Percentiles rank a stretch among this genome's conserved stretches.
Evolutionary conservation across 2,113 vertebrate genomes (phyloP).

Genomic region (Lichenostomus cassidix): DNA sequence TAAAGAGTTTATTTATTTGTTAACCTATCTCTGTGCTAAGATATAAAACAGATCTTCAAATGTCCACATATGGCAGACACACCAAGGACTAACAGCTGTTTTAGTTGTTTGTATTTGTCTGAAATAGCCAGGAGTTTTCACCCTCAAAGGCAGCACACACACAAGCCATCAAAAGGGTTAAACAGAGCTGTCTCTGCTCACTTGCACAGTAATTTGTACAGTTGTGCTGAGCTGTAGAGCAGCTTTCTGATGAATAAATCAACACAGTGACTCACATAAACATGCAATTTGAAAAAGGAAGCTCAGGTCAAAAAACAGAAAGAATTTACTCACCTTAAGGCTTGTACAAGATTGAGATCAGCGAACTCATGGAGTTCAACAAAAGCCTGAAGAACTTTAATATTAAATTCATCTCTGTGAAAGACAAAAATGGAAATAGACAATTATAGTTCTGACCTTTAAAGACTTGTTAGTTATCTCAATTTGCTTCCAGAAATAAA

Average conservation of each 20-base stretch:
- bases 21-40: neutral
- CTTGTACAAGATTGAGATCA: conserved; percentile 97
- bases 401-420: conserved; percentile 95
- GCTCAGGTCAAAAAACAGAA: neutral
- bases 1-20: neutral
- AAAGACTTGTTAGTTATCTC: neutral
- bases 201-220: neutral
- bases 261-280: neutral
- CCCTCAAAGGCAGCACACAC: neutral
- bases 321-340: conserved; percentile 84
- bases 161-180: neutral
- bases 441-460: neutral
- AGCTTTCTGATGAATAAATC: neutral
- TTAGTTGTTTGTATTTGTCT: neutral
- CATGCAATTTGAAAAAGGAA: neutral
- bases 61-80: neutral
- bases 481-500: neutral
- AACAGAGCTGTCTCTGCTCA: neutral
- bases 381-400: conserved; percentile 96
- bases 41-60: neutral
- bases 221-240: neutral
- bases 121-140: neutral
- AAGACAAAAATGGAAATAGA: neutral
- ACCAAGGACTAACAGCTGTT: neutral
- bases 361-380: conserved; percentile 99